Base-by-base conservation (phyloP, 2,888 invertebrate genomes). In the Campoletis raptor region DNA sequence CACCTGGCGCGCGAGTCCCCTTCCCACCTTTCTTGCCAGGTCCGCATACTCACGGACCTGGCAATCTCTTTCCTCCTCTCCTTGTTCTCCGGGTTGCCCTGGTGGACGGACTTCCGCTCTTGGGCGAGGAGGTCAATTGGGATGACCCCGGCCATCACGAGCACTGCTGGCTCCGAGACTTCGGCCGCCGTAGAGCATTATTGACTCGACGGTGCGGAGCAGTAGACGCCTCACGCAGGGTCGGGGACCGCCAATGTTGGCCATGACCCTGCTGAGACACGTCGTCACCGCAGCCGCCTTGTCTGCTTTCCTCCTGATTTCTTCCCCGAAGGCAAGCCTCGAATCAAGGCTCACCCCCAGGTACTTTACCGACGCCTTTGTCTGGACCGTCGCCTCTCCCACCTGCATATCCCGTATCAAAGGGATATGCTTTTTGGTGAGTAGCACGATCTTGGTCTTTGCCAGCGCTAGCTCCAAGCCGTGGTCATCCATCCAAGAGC, bases 191-290 rank as follows among this genome's bases (percentile, higher is more conserved):
- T 61, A 77, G 77, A 77, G 64, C 77, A 79, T 54, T 40, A 79
- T 81, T 45, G 85, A 87, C 64, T 87, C 69, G 42, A 45, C 81
- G 15, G 74, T 79, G 45, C 79, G 37, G 66, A 85, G 66, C 4
- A 85, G 42, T 10, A 86, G 48, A 30, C 67, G 45, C 10, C 84
- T 73, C 67, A 54, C 57, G 69, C 30, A 30, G 30, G 30, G 30
- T 30, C 30, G 30, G 12, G 82, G 85, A 6, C 88, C 86, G 30
- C 30, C 81, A 57, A 82, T 82, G 57, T 88, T 86, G 40, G 86
- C 66, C 86, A 88, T 88, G 21, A 86, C 45, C 57, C 86, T 77
- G 77, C 85, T 76, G 24, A 88, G 80, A 40, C 36, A 73, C 36
- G 61, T 61, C 52, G 73, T 81, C 45, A 80, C 74, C 66, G 61